phyloP scores from a whole-genome alignment of 1,140 invertebrate genomes.

The Drosophila oshimai region DNA sequence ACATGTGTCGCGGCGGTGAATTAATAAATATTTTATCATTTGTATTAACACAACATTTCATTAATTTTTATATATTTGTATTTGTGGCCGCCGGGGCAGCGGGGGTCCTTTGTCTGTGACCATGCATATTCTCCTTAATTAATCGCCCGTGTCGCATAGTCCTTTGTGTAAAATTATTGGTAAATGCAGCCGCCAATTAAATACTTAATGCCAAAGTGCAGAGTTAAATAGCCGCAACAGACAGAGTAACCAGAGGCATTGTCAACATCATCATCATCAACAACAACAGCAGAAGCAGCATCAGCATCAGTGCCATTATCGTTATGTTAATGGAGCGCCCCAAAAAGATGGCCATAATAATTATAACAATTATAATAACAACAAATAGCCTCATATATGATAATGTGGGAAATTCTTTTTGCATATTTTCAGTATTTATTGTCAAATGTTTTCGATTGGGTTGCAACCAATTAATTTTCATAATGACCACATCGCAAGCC shows the following conservation, averaged over 20 bases:
- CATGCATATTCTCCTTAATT: constrained; percentile 37
- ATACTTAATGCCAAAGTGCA: constrained; percentile 43
- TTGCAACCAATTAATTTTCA: constrained; percentile 64
- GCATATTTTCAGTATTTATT: constrained; percentile 60
- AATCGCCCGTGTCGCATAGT: constrained; percentile 25
- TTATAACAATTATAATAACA: constrained; percentile 20
- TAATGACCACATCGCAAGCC: constrained; percentile 11
- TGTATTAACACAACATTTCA: constrained; percentile 48
- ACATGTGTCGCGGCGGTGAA: constrained; percentile 31
- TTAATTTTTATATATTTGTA: constrained; percentile 45
- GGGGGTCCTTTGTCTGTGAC: constrained; percentile 13
- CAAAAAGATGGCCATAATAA: constrained; percentile 31
- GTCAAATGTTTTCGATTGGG: constrained; percentile 44
- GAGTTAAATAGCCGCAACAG: constrained; percentile 23
- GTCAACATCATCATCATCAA: constrained; percentile 1
- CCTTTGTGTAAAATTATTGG: constrained; percentile 47
- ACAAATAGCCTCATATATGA: not conserved
- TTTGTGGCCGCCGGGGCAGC: not conserved
- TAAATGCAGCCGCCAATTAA: constrained; percentile 60
- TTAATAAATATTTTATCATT: constrained; percentile 48
- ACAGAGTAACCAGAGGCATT: constrained; percentile 8
- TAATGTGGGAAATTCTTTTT: constrained; percentile 13
- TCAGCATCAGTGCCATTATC: constrained; percentile 20
- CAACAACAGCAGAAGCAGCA: not conserved
- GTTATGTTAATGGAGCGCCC: constrained; percentile 49